Conservation (phyloP, 2,113 vertebrate genomes). For the Pholis gunnellus region DNA sequence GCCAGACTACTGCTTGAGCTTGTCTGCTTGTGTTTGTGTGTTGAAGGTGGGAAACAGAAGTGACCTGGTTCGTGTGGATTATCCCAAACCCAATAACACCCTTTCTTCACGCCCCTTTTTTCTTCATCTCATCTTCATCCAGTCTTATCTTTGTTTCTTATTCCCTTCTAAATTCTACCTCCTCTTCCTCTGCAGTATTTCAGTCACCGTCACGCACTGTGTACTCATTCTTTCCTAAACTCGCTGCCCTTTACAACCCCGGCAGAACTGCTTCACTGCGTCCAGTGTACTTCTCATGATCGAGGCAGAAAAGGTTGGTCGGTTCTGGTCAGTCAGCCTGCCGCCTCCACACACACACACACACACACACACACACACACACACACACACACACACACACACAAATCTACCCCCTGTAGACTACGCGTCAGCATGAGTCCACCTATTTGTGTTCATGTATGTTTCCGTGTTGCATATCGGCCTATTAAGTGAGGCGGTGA, state of each 20-base stretch:
- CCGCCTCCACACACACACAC: conserved; percentile 9
- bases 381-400: neutral
- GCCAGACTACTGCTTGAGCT: conserved; percentile 14
- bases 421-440: conserved; percentile 9
- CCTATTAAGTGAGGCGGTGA: conserved; percentile 11
- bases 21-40: neutral
- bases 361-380: neutral
- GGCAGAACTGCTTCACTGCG: conserved; percentile 24
- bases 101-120: neutral
- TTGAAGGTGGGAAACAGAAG: conserved; percentile 17
- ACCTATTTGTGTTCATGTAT: neutral
- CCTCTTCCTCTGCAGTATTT: neutral
- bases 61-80: conserved; percentile 67
- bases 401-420: neutral
- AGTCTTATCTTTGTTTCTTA: conserved; percentile 2
- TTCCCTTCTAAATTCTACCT: neutral
- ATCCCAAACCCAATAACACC: conserved; percentile 11
- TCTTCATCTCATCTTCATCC: conserved; percentile 20
- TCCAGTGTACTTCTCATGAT: conserved; percentile 49
- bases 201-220: neutral
- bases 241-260: conserved; percentile 11
- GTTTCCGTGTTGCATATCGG: conserved; percentile 32
- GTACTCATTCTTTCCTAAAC: conserved; percentile 47
- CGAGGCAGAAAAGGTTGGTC: conserved; percentile 32
- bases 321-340: conserved; percentile 1